Percentiles rank a stretch among this genome's conserved stretches.
These are phyloP conservation scores for Antedon mediterranea DNA, from an alignment of 53 echinoderm and acorn worm genomes.

Conservation along the genomic window DNA sequence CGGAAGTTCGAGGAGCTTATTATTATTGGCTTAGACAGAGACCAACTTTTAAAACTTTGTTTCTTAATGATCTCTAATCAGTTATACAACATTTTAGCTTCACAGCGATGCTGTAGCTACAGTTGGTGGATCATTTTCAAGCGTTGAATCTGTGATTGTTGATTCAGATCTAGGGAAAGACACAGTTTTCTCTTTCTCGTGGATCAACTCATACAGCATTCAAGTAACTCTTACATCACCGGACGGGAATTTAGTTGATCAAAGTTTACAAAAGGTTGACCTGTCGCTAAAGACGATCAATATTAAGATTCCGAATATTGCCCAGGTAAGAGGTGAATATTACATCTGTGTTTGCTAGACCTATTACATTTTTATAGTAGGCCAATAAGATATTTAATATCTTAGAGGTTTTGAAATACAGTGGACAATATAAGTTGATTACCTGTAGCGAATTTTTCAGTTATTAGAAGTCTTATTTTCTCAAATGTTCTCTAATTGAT, in stretches of 20 bases:
- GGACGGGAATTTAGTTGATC: conserved; percentile 1
- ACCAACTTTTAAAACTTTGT: too few species aligned
- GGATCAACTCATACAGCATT: not conserved
- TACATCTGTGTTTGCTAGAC: too few species aligned
- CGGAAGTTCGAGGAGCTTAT: too few species aligned
- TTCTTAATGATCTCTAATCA: too few species aligned
- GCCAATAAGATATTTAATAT: too few species aligned
- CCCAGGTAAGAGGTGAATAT: conserved; percentile 21
- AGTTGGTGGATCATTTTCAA: not conserved
- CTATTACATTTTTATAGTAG: too few species aligned
- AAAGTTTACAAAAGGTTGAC: conserved; percentile 8
- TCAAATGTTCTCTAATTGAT: too few species aligned
- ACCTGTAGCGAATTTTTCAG: too few species aligned
- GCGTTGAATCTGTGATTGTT: conserved; percentile 4
- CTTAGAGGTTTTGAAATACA: too few species aligned
- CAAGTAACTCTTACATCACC: conserved; percentile 1
- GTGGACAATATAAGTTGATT: too few species aligned
- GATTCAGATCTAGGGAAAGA: conserved; percentile 18
- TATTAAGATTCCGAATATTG: conserved; percentile 9
- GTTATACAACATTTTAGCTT: conserved; percentile 9
- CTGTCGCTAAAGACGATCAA: conserved; percentile 7
- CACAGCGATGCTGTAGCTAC: conserved; percentile 19
- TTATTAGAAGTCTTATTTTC: too few species aligned
- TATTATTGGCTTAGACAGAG: too few species aligned
- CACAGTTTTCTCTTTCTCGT: conserved; percentile 21